Percentiles rank a stretch among this genome's conserved stretches.
Conservation (phyloP, 2,888 invertebrate genomes). For the Tipula helvola region DNA sequence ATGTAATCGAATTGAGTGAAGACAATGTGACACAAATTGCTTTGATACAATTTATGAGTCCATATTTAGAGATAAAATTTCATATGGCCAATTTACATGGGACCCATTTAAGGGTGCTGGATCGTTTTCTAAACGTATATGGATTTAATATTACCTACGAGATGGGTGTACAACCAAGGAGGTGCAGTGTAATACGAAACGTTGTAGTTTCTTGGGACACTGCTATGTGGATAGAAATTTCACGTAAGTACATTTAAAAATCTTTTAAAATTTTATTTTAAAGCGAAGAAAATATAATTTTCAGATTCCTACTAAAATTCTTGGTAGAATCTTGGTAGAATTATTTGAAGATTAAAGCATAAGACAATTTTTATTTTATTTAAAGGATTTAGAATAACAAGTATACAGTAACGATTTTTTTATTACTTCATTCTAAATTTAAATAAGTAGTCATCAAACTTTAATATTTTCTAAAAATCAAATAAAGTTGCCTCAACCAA, state of each 20-base stretch:
- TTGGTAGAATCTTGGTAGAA: too few species aligned
- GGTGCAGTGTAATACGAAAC: slow-evolving; percentile 61
- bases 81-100: slow-evolving; percentile 59
- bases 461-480: too few species aligned
- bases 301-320: too few species aligned
- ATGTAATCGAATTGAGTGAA: slow-evolving; percentile 56
- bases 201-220: slow-evolving; percentile 76
- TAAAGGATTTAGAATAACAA: too few species aligned
- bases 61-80: slow-evolving; percentile 69
- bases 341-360: too few species aligned
- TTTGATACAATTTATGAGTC: slow-evolving; percentile 50
- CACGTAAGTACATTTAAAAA: slow-evolving; percentile 44
- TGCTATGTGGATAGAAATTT: slow-evolving; percentile 62
- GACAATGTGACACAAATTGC: slow-evolving; percentile 56
- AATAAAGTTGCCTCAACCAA: too few species aligned
- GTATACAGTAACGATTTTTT: too few species aligned
- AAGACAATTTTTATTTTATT: too few species aligned
- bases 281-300: too few species aligned
- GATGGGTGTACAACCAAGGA: slow-evolving; percentile 43
- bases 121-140: slow-evolving; percentile 70
- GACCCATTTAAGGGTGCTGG: slow-evolving; percentile 69
- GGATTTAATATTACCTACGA: slow-evolving; percentile 91
- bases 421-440: too few species aligned
- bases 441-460: too few species aligned
- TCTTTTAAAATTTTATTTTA: not conserved